These are phyloP conservation scores for Cyclina sinensis DNA, from an alignment of 1,140 invertebrate species.

Conservation along the genomic window DNA sequence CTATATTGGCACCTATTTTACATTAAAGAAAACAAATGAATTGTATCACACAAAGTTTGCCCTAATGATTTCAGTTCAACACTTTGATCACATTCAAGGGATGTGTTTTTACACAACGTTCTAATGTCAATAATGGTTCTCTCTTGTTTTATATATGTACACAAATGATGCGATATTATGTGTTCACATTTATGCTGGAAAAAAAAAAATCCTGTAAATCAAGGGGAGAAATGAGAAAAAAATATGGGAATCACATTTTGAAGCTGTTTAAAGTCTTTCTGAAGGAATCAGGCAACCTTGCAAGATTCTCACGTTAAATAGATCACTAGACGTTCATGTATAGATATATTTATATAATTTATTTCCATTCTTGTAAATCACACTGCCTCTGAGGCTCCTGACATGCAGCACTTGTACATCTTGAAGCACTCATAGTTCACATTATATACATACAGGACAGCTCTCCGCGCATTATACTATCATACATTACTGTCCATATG, in stretches of 20 bases:
- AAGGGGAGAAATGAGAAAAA: neutral
- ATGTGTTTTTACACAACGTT: neutral
- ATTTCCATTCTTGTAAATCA: slow-evolving; percentile 26
- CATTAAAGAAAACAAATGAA: slow-evolving; percentile 41
- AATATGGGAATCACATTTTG: slow-evolving; percentile 32
- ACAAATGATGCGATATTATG: slow-evolving; percentile 5
- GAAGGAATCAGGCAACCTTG: slow-evolving; percentile 3
- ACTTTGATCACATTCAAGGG: neutral
- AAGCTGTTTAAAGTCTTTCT: slow-evolving; percentile 6
- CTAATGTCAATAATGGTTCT: neutral
- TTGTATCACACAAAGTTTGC: slow-evolving; percentile 53
- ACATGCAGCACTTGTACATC: slow-evolving; percentile 15
- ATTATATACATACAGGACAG: slow-evolving; percentile 32
- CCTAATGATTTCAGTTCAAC: slow-evolving; percentile 23
- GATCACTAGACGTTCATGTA: slow-evolving; percentile 2
- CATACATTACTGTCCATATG: slow-evolving; percentile 59
- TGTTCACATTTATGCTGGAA: neutral
- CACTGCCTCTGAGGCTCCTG: slow-evolving; percentile 32
- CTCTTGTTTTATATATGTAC: slow-evolving; percentile 3
- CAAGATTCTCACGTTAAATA: slow-evolving; percentile 30
- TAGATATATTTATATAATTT: slow-evolving; percentile 46
- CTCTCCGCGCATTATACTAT: slow-evolving; percentile 39
- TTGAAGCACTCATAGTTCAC: slow-evolving; percentile 37
- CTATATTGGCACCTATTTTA: slow-evolving; percentile 37
- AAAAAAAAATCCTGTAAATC: no score